Evolutionary conservation across 2,113 vertebrate genomes (phyloP), one percentile per base, ranked within the genome.

Genomic region (Cyanoderma ruficeps): DNA sequence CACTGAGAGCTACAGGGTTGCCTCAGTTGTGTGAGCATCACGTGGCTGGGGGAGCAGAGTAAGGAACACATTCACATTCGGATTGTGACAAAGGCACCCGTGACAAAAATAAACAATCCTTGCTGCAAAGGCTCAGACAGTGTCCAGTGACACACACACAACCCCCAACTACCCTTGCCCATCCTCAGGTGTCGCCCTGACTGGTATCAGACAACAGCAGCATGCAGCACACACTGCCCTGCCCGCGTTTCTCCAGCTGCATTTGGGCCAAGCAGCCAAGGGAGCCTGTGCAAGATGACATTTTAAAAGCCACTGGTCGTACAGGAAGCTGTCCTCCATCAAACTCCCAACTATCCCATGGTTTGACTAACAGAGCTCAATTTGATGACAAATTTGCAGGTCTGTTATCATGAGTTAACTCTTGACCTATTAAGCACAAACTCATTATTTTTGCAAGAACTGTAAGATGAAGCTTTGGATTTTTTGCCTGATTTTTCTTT

Each of bases 21-120:
- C 30, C 35, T 41, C 27, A 47, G 77, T 2, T 0, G 0, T 3
- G 19, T 33, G 24, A 71, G 14, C 3, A 4, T 23, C 31, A 9
- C 0, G 0, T 4, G 15, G 39, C 35, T n/a, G 23, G 1, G 33
- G 25, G 28, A 63, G 69, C 47, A 46, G 14, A 49, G 55, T 2
- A 20, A 65, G 30, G 49, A 27, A 61, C 9, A 22, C 14, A 22
- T 25, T 2, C 8, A 0, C 4, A 50, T 28, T 39, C 25, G 50
- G 55, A 25, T 52, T 81, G 72, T 78, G 47, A 18, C 44, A 44
- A 42, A 83, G 41, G 41, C 79, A 72, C 21, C 39, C 15, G 49
- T 37, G 39, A 42, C 59, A 77, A 41, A 87, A 72, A 53, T 9
- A 46, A 80, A 19, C 22, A 41, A 17, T 9, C 17, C 65, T 72